Conservation (phyloP, 2,113 vertebrate species). For the Dendrocopos noguchii region DNA sequence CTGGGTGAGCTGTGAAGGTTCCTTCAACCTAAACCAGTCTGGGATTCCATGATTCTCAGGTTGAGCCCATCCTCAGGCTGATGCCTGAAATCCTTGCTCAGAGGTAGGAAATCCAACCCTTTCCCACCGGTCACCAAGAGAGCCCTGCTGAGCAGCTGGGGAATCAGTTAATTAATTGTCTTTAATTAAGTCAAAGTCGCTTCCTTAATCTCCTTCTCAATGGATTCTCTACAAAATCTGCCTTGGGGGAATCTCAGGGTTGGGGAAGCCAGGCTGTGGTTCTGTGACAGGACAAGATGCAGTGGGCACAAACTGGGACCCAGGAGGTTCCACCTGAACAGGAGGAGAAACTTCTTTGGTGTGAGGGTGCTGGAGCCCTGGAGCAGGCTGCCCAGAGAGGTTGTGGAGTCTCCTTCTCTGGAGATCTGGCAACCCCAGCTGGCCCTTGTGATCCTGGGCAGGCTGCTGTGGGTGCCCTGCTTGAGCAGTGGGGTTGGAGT, state of each 20-base stretch:
- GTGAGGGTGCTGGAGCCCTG: no score
- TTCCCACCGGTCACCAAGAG: not conserved
- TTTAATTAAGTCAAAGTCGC: conserved; percentile 56
- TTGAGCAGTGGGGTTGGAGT: no score
- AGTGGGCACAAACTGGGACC: no score
- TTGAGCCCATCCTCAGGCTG: not conserved
- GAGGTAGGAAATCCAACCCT: not conserved
- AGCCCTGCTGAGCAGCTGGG: not conserved
- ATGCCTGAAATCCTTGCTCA: not conserved
- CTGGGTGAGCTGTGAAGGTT: not conserved
- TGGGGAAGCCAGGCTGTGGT: not conserved
- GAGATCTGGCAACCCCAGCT: no score
- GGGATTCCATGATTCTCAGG: not conserved
- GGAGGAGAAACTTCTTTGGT: no score
- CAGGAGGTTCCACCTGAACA: no score
- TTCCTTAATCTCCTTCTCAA: conserved; percentile 17
- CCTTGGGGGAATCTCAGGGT: not conserved
- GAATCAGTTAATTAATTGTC: conserved; percentile 33
- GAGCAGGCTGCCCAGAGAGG: no score
- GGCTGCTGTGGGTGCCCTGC: no score
- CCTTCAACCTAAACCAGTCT: not conserved
- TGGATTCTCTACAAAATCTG: not conserved
- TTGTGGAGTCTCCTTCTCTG: no score
- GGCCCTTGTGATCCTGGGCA: no score
- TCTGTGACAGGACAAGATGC: no score